Percentiles rank a stretch among this genome's conserved stretches.
phyloP scores from a whole-genome alignment of 2,113 vertebrate species.

The Garra rufa region DNA sequence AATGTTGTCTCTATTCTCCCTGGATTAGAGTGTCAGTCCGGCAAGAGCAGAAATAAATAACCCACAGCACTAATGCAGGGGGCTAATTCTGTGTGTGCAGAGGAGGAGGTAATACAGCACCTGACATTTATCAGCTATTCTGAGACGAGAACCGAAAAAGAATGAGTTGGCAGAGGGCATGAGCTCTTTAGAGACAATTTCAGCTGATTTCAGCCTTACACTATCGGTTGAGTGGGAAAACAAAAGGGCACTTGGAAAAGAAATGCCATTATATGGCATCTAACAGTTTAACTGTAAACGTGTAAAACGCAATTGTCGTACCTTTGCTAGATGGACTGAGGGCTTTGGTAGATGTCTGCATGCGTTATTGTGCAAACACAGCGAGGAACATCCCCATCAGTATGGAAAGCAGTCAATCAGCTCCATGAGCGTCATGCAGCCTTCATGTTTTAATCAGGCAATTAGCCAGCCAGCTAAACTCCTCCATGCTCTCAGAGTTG shows the following conservation, averaged over 20 bases:
- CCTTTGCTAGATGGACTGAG: not conserved
- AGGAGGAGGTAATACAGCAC: constrained; percentile 8
- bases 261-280: not conserved
- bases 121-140: constrained; percentile 47
- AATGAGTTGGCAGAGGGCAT: not conserved
- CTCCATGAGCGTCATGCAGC: constrained; percentile 24
- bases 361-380: not conserved
- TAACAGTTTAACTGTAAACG: not conserved
- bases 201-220: constrained; percentile 10
- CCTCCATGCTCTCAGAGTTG: constrained; percentile 30
- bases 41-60: constrained; percentile 29
- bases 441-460: constrained; percentile 52
- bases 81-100: constrained; percentile 16
- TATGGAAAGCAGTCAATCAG: constrained; percentile 19
- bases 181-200: constrained; percentile 14
- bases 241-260: not conserved
- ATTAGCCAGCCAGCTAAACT: constrained; percentile 53
- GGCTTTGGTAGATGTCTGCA: not conserved
- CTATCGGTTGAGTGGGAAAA: not conserved
- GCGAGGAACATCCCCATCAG: constrained; percentile 26
- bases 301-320: not conserved
- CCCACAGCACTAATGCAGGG: not conserved
- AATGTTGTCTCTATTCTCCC: constrained; percentile 37
- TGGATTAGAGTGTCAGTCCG: constrained; percentile 39
- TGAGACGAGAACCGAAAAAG: constrained; percentile 28